Evolutionary conservation across 2,113 vertebrate genomes (phyloP), one percentile per base, ranked within the genome.

Genomic region (Noctilio leporinus): DNA sequence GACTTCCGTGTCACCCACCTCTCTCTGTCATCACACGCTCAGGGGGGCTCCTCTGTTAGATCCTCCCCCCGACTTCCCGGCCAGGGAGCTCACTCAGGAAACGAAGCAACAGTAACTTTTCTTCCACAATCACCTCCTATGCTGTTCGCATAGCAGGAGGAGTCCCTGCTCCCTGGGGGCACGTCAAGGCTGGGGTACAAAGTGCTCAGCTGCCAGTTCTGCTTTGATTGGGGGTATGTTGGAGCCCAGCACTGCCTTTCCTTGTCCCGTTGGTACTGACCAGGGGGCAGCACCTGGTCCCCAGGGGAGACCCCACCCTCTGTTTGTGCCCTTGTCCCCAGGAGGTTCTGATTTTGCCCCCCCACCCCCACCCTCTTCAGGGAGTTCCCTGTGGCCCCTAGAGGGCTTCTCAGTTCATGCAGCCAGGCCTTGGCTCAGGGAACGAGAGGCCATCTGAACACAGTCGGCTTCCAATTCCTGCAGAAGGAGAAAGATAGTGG

Each of bases 401-500:
- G 20, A 15, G 57, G 45, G 55, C 82, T 94, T 38, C n/a, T n/a
- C n/a, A n/a, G 15, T 62, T 89, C 59, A n/a, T 0, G 24, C 15
- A 72, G 17, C 33, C 17, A 17, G 82, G 53, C 22, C 26, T 76
- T 3, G 3, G 8, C 15, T 57, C 26, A 4, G 70, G 40, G 24
- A 40, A 12, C 20, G 43, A 10, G 7, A 24, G 59, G 76, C 57
- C 28, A 26, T 43, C 17, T 17, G 43, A 40, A 40, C 26, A 16
- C 35, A 55, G 59, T 7, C 3, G 5, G 35, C 47, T 38, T 73
- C 57, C 59, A 28, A 14, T 40, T 43, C 75, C 33, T 33, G 14
- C 40, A 22, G 51, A 3, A 28, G 7, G 0, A 78, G 86, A 20
- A 72, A 1, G 5, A 38, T 51, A 40, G 2, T 0, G 12, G 3